Base-by-base conservation (phyloP, 2,113 vertebrate species). In the Thunnus maccoyii region DNA sequence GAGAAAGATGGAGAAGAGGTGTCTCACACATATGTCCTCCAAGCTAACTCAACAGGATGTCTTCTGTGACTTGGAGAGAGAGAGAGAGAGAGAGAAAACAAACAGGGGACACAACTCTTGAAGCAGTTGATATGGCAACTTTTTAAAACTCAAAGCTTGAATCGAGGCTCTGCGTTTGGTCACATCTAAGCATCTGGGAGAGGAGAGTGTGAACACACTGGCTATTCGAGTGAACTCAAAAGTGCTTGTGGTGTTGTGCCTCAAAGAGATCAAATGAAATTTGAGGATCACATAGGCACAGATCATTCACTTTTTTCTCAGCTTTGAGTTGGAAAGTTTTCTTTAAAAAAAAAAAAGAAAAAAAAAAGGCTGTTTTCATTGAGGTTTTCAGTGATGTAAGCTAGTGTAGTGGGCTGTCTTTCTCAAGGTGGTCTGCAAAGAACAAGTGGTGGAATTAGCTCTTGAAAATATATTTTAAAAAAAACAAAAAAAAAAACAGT, bases 81-180 rank as follows among this genome's bases (percentile, higher is more conserved):
- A 78, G 47, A 82, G 87, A 78, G 47, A 55, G 27, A 72, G 66
- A 70, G 73, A 56, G 50, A 66, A 72, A 76, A 63, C 22, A 72
- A 80, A 78, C 36, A 44, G 64, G 64, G 90, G 89, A 89, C 83
- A 72, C 84, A 83, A 80, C 82, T 89, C 90, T 87, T 90, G 94
- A 93, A 95, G 95, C 95, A 86, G 93, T 94, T 94, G 94, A 92
- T 80, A 88, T 74, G 76, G 86, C 86, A 93, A 94, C 95, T 95
- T 95, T 95, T 96, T 95, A 94, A 94, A 94, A 94, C 95, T 96
- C 96, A 97, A 96, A 97, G 97, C 96, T 86, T 96, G 95, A 95
- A 93, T 91, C 92, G 85, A 83, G 82, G 83, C 88, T 89, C 81
- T 88, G 84, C 85, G 73, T 85, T 84, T 86, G 84, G 63, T 92